Conservation (phyloP, 2,797 vertebrate species). For the Corythornis leucogaster region DNA sequence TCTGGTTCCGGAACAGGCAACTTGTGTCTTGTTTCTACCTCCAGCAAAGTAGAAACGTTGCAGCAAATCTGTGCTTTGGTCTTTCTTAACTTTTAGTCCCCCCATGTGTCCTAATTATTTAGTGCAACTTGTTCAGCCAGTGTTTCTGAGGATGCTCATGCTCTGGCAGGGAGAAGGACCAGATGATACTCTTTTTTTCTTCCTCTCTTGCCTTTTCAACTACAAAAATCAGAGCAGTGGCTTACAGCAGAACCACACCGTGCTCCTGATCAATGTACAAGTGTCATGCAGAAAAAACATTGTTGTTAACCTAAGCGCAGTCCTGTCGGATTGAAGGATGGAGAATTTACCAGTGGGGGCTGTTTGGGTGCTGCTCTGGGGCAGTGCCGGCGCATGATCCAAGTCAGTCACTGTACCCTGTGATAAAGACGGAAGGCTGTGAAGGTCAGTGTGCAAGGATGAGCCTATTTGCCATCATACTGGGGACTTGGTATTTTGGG, state of each 20-base stretch:
- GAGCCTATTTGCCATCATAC: not conserved
- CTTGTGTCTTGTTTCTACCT: not conserved
- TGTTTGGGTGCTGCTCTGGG: not conserved
- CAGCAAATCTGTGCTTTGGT: not conserved
- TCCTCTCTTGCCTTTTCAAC: not conserved
- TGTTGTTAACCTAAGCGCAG: not conserved
- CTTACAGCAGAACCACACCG: not conserved
- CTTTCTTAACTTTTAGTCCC: conserved; percentile 56
- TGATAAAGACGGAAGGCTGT: not conserved
- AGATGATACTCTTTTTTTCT: not conserved
- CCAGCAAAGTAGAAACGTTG: not conserved
- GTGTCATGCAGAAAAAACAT: not conserved
- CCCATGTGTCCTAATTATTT: conserved; percentile 52
- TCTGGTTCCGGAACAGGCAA: not conserved
- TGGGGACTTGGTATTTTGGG: conserved; percentile 18
- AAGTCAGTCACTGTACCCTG: not conserved
- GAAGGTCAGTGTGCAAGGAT: conserved; percentile 21
- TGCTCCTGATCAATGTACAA: not conserved
- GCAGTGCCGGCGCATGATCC: accelerated
- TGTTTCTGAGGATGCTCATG: not conserved
- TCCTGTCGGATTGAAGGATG: not conserved
- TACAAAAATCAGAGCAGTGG: not conserved
- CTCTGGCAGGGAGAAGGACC: not conserved
- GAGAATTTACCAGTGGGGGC: accelerated
- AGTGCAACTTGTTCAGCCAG: not conserved